Evolutionary conservation across 2,888 invertebrate genomes (phyloP).

Genomic region (Escarpia spicata): DNA sequence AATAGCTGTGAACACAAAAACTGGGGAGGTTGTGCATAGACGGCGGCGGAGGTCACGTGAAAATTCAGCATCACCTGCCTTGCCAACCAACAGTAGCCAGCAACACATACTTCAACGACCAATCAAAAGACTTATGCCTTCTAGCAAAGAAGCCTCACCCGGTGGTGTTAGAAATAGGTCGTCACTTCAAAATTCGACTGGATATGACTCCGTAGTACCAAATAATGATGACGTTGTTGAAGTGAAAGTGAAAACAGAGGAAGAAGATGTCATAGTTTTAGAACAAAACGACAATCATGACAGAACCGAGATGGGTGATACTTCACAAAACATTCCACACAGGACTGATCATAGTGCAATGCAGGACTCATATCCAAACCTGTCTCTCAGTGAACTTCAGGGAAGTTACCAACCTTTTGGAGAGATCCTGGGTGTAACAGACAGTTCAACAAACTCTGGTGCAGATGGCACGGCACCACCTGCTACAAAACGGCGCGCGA

Average conservation of each 20-base stretch:
- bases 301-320: background rate
- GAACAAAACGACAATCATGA: background rate
- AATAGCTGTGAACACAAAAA: slow-evolving; percentile 3
- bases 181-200: background rate
- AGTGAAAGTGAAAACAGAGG: slow-evolving; percentile 7
- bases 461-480: background rate
- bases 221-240: background rate
- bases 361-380: slow-evolving; percentile 2
- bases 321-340: background rate
- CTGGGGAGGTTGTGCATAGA: background rate
- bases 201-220: background rate
- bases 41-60: background rate
- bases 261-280: background rate
- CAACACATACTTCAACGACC: slow-evolving; percentile 12
- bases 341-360: background rate
- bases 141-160: background rate
- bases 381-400: background rate
- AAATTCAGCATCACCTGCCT: background rate
- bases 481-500: background rate
- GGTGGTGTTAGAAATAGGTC: background rate
- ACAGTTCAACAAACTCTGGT: background rate
- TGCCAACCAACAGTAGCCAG: slow-evolving; percentile 2
- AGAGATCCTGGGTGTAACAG: background rate
- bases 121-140: slow-evolving; percentile 5
- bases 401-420: slow-evolving; percentile 13